phyloP scores from a whole-genome alignment of 2,888 invertebrate genomes.

The Phaonia tiefii region DNA sequence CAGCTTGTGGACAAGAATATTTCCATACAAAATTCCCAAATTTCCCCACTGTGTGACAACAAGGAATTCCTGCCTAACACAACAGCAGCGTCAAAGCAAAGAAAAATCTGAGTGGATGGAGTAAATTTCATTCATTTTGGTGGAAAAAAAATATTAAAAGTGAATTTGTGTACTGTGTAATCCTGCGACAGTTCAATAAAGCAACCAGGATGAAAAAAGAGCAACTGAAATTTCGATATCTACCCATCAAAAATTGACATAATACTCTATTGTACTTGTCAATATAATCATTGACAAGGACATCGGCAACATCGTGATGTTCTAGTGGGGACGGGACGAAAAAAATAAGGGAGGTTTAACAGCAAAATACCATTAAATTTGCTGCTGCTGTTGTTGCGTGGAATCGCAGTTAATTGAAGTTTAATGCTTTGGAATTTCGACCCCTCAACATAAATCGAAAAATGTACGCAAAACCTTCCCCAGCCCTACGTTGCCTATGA shows the following conservation, averaged over 20 bases:
- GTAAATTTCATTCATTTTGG: slow-evolving; percentile 51
- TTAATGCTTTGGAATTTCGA: slow-evolving; percentile 39
- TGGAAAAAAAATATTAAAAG: slow-evolving; percentile 56
- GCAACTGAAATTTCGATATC: slow-evolving; percentile 23
- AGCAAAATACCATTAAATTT: slow-evolving; percentile 41
- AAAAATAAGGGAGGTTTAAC: slow-evolving; percentile 38
- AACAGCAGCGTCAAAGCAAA: too few species aligned
- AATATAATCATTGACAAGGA: slow-evolving; percentile 41
- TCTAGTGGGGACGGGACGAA: background rate
- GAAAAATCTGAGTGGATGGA: too few species aligned
- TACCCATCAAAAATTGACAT: slow-evolving; percentile 47
- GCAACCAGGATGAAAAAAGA: slow-evolving; percentile 12
- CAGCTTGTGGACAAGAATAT: too few species aligned
- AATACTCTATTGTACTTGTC: slow-evolving; percentile 44
- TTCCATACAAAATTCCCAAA: too few species aligned
- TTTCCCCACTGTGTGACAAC: too few species aligned
- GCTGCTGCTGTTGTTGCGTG: background rate
- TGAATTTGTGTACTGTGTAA: slow-evolving; percentile 51
- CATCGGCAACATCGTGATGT: background rate
- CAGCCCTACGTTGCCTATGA: background rate
- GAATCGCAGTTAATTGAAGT: slow-evolving; percentile 33
- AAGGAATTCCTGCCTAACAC: too few species aligned
- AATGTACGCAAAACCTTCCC: background rate
- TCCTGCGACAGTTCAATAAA: slow-evolving; percentile 30
- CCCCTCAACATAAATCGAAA: background rate